Percentiles rank a stretch among this genome's conserved stretches.
phyloP scores from a whole-genome alignment of 2,888 invertebrate species.

The Bellardia pandia region DNA sequence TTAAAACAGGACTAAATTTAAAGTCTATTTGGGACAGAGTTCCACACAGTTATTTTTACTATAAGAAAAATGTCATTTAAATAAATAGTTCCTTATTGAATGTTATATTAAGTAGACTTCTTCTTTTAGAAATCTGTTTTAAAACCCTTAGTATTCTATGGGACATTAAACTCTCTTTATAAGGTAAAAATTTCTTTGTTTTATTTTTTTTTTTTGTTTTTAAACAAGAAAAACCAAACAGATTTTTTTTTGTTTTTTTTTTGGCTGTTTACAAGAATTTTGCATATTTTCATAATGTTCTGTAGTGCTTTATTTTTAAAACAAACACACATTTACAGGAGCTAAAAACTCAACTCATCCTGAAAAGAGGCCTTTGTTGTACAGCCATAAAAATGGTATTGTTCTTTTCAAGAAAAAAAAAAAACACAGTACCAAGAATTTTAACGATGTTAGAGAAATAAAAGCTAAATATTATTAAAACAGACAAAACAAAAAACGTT shows the following conservation, averaged over 20 bases:
- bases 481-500: neutral
- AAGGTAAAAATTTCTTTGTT: slow-evolving; percentile 28
- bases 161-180: slow-evolving; percentile 67
- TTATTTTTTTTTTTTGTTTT: neutral
- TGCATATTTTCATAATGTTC: slow-evolving; percentile 72
- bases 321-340: slow-evolving; percentile 24
- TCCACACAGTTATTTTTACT: too few species aligned
- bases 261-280: slow-evolving; percentile 60
- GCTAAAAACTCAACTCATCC: slow-evolving; percentile 38
- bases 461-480: slow-evolving; percentile 36
- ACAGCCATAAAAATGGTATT: slow-evolving; percentile 39
- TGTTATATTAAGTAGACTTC: neutral
- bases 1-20: too few species aligned
- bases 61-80: too few species aligned
- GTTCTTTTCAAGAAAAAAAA: slow-evolving; percentile 29
- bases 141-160: slow-evolving; percentile 41
- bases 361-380: slow-evolving; percentile 13
- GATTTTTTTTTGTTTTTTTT: neutral
- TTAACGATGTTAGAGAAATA: slow-evolving; percentile 66
- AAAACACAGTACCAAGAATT: slow-evolving; percentile 50
- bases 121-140: neutral
- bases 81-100: neutral
- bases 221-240: neutral
- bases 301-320: slow-evolving; percentile 4
- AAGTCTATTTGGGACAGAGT: too few species aligned